Evolutionary conservation across 1,140 invertebrate species (phyloP).

Genomic region (Oryctes rhinoceros): DNA sequence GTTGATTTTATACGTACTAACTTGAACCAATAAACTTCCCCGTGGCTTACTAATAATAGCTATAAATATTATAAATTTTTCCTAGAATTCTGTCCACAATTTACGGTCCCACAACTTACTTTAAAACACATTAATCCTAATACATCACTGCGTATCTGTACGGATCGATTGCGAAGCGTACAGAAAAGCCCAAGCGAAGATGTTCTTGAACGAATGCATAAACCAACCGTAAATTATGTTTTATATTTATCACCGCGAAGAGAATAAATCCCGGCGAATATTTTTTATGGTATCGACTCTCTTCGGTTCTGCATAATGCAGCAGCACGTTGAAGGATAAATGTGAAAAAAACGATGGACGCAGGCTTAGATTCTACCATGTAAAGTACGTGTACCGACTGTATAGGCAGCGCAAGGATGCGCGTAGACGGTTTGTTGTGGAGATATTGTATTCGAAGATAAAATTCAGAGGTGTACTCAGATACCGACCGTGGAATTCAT

Average conservation of each 20-base stretch:
- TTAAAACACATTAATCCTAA: background rate
- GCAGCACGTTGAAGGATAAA: background rate
- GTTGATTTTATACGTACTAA: no score
- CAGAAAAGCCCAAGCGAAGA: background rate
- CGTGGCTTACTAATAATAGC: no score
- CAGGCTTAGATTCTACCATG: background rate
- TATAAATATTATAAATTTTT: no score
- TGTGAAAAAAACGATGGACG: background rate
- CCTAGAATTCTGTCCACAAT: no score
- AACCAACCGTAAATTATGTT: constrained; percentile 15
- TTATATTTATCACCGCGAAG: constrained; percentile 13
- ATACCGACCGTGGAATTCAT: background rate
- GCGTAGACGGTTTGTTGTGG: background rate
- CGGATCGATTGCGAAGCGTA: background rate
- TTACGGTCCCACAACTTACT: no score
- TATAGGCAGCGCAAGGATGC: background rate
- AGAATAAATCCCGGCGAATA: constrained; percentile 7
- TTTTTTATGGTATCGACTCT: constrained; percentile 4
- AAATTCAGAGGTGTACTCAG: background rate
- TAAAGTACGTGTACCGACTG: background rate
- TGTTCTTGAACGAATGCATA: background rate
- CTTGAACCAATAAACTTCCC: no score
- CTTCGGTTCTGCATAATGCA: constrained; percentile 13
- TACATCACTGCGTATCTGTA: background rate
- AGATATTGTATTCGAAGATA: constrained; percentile 43